A percentile compares a stretch with the other conserved stretches of the same genome.
phyloP scores from a whole-genome alignment of 1,140 invertebrate species.

The Drosophila punjabiensis region DNA sequence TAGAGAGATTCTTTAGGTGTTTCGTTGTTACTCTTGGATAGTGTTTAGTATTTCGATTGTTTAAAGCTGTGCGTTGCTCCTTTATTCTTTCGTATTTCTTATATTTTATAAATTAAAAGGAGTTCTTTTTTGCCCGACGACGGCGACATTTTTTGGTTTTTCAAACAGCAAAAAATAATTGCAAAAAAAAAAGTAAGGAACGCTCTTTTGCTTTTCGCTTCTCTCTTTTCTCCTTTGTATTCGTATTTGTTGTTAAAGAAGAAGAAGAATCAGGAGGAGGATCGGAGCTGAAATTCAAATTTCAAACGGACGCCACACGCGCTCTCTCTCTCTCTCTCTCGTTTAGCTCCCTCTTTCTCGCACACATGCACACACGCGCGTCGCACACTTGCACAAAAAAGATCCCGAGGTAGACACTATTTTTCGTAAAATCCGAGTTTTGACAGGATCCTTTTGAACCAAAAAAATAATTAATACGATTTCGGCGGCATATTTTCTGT shows the following conservation, averaged over 20 bases:
- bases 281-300: slow-evolving; percentile 27
- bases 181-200: slow-evolving; percentile 27
- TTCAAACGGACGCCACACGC: slow-evolving; percentile 39
- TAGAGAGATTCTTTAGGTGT: slow-evolving; percentile 40
- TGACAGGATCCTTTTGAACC: slow-evolving; percentile 2
- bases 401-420: slow-evolving; percentile 21
- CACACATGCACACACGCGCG: slow-evolving; percentile 27
- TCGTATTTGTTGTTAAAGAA: slow-evolving; percentile 10
- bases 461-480: slow-evolving; percentile 5
- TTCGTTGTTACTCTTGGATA: slow-evolving; percentile 4
- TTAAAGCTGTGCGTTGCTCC: slow-evolving; percentile 19
- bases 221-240: background rate
- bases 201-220: background rate
- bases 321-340: slow-evolving; percentile 36
- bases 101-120: slow-evolving; percentile 31
- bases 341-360: slow-evolving; percentile 11
- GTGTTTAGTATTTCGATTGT: slow-evolving; percentile 22
- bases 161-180: slow-evolving; percentile 40
- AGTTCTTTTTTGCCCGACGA: slow-evolving; percentile 57
- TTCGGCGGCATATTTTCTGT: slow-evolving; percentile 15
- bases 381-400: slow-evolving; percentile 21
- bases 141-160: slow-evolving; percentile 50
- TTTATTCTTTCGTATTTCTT: slow-evolving; percentile 58
- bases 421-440: slow-evolving; percentile 26
- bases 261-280: slow-evolving; percentile 18